Evolutionary conservation across 2,888 invertebrate species (phyloP), one percentile per base, ranked within the genome.

Genomic region (Amphipoea lucens): DNA sequence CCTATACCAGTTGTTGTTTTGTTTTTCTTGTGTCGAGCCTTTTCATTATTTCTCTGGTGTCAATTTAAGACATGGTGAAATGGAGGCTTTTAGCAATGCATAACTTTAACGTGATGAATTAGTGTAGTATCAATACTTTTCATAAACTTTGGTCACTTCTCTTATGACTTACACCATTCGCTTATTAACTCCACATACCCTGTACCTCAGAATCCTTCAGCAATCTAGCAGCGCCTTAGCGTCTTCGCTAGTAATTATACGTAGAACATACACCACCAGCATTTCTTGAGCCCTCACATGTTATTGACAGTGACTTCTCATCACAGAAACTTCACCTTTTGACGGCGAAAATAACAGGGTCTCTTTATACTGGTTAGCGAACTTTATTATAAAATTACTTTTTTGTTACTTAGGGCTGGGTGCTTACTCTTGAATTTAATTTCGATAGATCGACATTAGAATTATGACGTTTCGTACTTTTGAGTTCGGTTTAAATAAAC

Each of bases 201-300:
- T 84, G 84, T 85, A 82, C 81, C 78, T 83, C 77, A 70, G 54
- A 78, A 86, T 86, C 86, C 88, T 85, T 74, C 77, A 81, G 78
- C 74, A 62, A 63, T 77, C 79, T 75, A 45, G 29, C 54, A 76
- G 65, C 57, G 67, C 72, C 71, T 81, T 71, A 29, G 29, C 29
- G 29, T 29, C 77, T 67, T 51, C 45, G 45, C 62, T 71, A 67
- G 82, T 89, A 89, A 89, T 81, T 87, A 84, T 78, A 81, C 79
- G 67, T 81, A 82, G 78, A 82, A 79, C 70, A 79, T 42, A 62
- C 29, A 67, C 63, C 9, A 67, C 89, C 81, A 85, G 66, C 23
- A 29, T 76, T 72, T 14, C 72, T n/a, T 77, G 84, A 70, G 42
- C 87, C 42, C 69, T 29, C 70, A 69, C 69, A 63, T 75, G 74